Base-by-base conservation (phyloP, 2,113 vertebrate species). In the Opisthocomus hoazin region DNA sequence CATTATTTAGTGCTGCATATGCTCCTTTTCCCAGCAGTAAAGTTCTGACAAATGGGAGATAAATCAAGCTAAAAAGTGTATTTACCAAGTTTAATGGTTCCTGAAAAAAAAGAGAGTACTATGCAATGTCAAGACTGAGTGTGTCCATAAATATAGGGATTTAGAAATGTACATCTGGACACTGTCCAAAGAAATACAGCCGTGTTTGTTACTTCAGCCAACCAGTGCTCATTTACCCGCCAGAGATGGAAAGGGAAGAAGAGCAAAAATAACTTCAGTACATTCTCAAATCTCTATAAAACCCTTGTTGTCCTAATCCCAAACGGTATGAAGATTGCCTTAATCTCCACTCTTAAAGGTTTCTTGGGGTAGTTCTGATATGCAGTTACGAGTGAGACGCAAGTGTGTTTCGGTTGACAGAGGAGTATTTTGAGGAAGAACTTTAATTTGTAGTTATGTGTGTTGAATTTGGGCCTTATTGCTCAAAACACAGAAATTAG, bases 381-480 rank as follows among this genome's bases (percentile, higher is more conserved):
- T 30, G 27, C 70, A 66, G 6, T 45, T 78, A 19, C 19, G 29
- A 79, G 22, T 4, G 9, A 74, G 45, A 15, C 46, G 15, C 1
- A 77, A 79, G 29, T 10, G 6, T 12, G 10, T 80, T 61, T 70
- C 65, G 3, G 9, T 34, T 56, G 39, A 29, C 6, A 65, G 27
- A 57, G 12, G 3, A 53, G 3, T 37, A 53, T 64, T 91, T 83
- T 15, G 56, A 24, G 8, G 29, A 48, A 85, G 23, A 80, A 58
- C 4, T 3, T 65, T 65, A 53, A 36, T 41, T 50, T 88, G 3
- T 16, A 22, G 17, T 50, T 83, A 14, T 0, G 0, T 41, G 3
- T 46, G 32, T 19, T 86, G 53, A 80, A 69, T 70, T 43, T 69
- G 30, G 30, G 2, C 10, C 5, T 69, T 53, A 24, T 24, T 75